Base-by-base conservation (phyloP, 1,140 invertebrate genomes). In the Chironomus tepperi region DNA sequence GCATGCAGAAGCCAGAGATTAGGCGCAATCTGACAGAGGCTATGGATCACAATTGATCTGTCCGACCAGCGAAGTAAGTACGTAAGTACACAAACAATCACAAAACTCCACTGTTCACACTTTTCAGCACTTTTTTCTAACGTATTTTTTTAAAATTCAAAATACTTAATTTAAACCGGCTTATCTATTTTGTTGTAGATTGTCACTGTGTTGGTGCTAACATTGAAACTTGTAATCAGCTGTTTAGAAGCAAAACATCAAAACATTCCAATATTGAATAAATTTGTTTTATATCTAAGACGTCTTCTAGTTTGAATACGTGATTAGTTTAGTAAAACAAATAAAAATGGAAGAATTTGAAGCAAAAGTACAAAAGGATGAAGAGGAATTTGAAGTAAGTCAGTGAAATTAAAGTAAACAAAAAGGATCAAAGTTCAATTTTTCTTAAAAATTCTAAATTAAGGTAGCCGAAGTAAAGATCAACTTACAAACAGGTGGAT, bases 401-500 rank as follows among this genome's bases (percentile, higher is more conserved):
- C n/a, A n/a, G n/a, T n/a, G n/a, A 12, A 57, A 2, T 34, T 5
- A 34, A 34, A 34, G 24, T 34, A 15, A 57, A 12, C 5, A 3
- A 57, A 12, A n/a, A 5, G 3, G 47, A 47, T 57, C 12, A 57
- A 57, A 57, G 47, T 12, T 57, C 47, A 57, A 7, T 47, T 57
- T n/a, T n/a, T 57, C 5, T n/a, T 57, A 15, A n/a, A 57, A 57
- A 15, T 57, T 57, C 47, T 5, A 47, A 16, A 78, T 12, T 74
- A 75, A 85, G 76, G 82, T 81, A 12, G 87, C 88, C 79, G 88
- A 90, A 83, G 82, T 91, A 10, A 79, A 82, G 75, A 89, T 92
- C 67, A 85, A 88, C 34, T 85, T 89, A 3, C 86, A 87, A 72
- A 90, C 12, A 5, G 47, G 81, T 80, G 90, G 91, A 1, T 85